These are phyloP conservation scores for Drosophila lacteicornis DNA, from an alignment of 1,140 invertebrate genomes.

Conservation along the genomic window DNA sequence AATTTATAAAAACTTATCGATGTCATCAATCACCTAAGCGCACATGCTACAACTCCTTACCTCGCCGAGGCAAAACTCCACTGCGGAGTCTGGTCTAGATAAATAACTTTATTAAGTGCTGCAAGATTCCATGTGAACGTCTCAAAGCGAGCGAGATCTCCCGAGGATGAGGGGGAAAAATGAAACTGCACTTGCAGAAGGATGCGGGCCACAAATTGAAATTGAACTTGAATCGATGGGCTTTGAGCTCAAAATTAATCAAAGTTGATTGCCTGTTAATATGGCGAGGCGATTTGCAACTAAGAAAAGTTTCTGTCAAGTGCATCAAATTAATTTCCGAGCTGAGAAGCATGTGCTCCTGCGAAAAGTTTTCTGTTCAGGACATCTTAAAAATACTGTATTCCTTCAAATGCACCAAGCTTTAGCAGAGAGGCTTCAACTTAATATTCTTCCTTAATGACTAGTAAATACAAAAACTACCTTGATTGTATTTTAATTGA, in stretches of 20 bases:
- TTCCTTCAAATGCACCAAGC: no score
- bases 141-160: slow-evolving; percentile 12
- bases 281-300: slow-evolving; percentile 18
- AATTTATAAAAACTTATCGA: slow-evolving; percentile 82
- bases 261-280: slow-evolving; percentile 52
- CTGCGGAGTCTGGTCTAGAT: slow-evolving; percentile 40
- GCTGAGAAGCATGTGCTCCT: background rate
- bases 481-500: slow-evolving; percentile 1
- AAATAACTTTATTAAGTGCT: slow-evolving; percentile 70
- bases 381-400: no score
- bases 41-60: slow-evolving; percentile 28
- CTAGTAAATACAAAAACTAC: background rate
- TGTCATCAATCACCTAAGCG: slow-evolving; percentile 78
- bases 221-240: slow-evolving; percentile 41
- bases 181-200: slow-evolving; percentile 15
- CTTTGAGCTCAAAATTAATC: slow-evolving; percentile 56
- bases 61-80: slow-evolving; percentile 19
- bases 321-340: slow-evolving; percentile 30
- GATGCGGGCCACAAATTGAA: slow-evolving; percentile 48
- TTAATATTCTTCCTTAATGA: background rate
- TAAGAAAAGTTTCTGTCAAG: slow-evolving; percentile 20
- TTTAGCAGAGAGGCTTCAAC: no score
- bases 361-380: background rate
- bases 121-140: slow-evolving; percentile 25
- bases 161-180: slow-evolving; percentile 1